Evolutionary conservation across 2,888 invertebrate genomes (phyloP), one percentile per base, ranked within the genome.

Genomic region (Ellobium chinense): DNA sequence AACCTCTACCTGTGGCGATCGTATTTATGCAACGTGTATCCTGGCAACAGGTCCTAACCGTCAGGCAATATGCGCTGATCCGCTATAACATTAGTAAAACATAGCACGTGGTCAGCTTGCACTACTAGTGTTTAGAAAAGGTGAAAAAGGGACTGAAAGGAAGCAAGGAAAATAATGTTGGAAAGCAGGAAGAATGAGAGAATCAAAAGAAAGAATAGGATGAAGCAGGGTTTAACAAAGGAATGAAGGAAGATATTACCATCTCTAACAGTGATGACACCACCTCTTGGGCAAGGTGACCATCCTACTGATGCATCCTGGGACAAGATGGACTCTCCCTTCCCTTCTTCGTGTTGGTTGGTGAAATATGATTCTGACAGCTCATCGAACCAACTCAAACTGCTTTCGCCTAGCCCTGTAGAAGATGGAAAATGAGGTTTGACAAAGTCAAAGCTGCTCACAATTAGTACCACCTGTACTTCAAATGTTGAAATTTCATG

Each of bases 281-380:
- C 78, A n/a, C 78, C 78, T 29, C 62, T 72, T 46, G 78, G 78
- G 27, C 72, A 79, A 9, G 78, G 78, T 36, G 78, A 79, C 78
- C 78, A 79, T 5, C 21, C 34, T 27, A 24, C 56, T 1, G 70
- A 60, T 1, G n/a, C 62, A 58, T 31, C 37, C 21, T 18, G 14
- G 29, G 37, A 29, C 39, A 24, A 5, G 27, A 2, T 21, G 21
- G n/a, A 21, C 31, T 14, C 46, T 9, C 65, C 27, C 9, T 12
- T 2, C 14, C 18, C 60, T 1, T 12, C 27, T 9, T 63, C 29
- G 3, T 14, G 1, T 7, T 66, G 39, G 21, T n/a, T 31, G 29
- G 54, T 46, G 1, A 70, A 31, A 62, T 60, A 70, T 12, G 31
- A 21, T 39, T 72, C 78, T 54, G 78, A 63, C 34, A 79, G 31